A percentile compares a stretch with the other conserved stretches of the same genome.
phyloP scores from a whole-genome alignment of 1,140 invertebrate genomes.

The Drosophila murphyi region DNA sequence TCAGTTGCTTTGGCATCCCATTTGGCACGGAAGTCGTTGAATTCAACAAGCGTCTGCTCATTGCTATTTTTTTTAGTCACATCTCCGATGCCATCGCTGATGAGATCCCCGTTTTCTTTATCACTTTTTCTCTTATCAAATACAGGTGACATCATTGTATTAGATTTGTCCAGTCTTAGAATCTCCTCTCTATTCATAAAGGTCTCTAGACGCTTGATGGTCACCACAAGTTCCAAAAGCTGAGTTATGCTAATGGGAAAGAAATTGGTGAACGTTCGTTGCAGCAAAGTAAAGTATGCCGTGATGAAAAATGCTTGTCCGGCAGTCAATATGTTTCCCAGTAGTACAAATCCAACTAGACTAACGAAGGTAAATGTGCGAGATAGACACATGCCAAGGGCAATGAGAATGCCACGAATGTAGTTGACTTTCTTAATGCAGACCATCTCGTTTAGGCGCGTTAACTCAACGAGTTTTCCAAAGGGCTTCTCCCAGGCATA shows the following conservation, averaged over 20 bases:
- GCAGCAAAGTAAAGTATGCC: conserved; percentile 89
- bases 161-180: conserved; percentile 50
- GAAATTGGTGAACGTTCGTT: conserved; percentile 90
- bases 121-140: conserved; percentile 11
- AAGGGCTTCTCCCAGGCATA: conserved; percentile 94
- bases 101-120: neutral
- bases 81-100: conserved; percentile 29
- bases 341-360: conserved; percentile 90
- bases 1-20: conserved; percentile 62
- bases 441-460: conserved; percentile 86
- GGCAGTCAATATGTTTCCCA: conserved; percentile 85
- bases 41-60: conserved; percentile 52
- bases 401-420: conserved; percentile 89
- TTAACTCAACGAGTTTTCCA: conserved; percentile 86
- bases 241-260: conserved; percentile 87
- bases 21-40: conserved; percentile 62
- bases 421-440: conserved; percentile 88
- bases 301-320: conserved; percentile 91
- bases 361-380: conserved; percentile 91
- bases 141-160: neutral
- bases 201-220: conserved; percentile 88
- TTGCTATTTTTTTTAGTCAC: conserved; percentile 36
- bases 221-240: conserved; percentile 89
- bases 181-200: conserved; percentile 89
- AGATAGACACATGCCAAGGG: conserved; percentile 90